Evolutionary conservation across 2,113 vertebrate genomes (phyloP).

Genomic region (Solenodon paradoxus): DNA sequence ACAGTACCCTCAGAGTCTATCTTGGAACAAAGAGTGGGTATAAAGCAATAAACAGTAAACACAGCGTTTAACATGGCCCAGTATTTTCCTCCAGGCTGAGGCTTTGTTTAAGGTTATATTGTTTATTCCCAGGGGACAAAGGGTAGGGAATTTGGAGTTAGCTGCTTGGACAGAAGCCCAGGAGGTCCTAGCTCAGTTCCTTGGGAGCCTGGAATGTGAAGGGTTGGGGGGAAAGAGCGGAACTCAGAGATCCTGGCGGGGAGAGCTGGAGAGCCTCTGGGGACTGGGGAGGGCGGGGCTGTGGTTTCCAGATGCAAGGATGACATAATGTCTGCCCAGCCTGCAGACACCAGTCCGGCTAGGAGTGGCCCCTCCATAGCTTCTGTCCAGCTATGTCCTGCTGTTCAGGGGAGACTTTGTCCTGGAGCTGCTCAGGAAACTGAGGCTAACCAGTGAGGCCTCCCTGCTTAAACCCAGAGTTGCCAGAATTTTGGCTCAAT

Average conservation of each 20-base stretch:
- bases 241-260: constrained; percentile 11
- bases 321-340: constrained; percentile 72
- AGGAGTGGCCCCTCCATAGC: neutral
- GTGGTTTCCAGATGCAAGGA: constrained; percentile 41
- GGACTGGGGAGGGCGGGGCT: constrained; percentile 31
- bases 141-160: neutral
- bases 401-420: neutral
- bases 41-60: neutral
- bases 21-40: neutral
- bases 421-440: neutral
- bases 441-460: neutral
- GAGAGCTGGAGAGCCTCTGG: neutral
- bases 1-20: neutral
- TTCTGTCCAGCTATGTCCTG: neutral
- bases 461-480: neutral
- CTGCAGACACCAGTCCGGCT: neutral
- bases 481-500: neutral
- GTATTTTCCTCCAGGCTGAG: constrained; percentile 31
- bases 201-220: constrained; percentile 46
- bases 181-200: constrained; percentile 23
- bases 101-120: constrained; percentile 60
- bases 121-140: constrained; percentile 23
- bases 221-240: neutral
- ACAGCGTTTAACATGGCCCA: neutral
- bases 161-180: constrained; percentile 51